phyloP scores from a whole-genome alignment of 2,113 vertebrate genomes.

The Lanius ludovicianus region DNA sequence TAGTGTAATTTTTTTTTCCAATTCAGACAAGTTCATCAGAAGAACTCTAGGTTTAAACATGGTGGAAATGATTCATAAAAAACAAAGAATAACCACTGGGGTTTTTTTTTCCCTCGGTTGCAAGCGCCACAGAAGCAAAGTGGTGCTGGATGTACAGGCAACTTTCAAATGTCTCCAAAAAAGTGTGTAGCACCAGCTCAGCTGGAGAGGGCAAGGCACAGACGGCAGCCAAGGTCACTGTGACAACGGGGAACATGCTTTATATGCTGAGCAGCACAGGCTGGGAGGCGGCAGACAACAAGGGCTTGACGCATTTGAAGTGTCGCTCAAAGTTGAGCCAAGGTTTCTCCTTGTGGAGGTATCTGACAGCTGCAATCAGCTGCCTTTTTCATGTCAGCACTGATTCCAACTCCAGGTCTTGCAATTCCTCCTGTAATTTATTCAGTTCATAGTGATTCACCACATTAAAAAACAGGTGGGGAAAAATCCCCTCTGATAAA shows the following conservation, averaged over 20 bases:
- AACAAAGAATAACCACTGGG: neutral
- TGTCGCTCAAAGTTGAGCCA: conserved; percentile 57
- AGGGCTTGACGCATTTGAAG: conserved; percentile 52
- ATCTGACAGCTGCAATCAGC: conserved; percentile 51
- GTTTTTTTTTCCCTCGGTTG: neutral
- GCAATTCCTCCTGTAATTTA: conserved; percentile 23
- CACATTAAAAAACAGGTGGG: neutral
- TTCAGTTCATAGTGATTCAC: conserved; percentile 17
- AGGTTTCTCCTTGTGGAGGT: conserved; percentile 61
- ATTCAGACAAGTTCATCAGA: neutral
- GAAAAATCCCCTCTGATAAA: neutral
- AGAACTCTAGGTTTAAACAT: neutral
- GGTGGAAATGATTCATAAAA: conserved; percentile 8
- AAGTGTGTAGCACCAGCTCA: conserved; percentile 17
- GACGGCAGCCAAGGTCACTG: conserved; percentile 62
- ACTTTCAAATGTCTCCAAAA: conserved; percentile 4
- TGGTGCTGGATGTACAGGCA: neutral
- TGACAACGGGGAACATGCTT: conserved; percentile 53
- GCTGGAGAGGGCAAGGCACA: conserved; percentile 64
- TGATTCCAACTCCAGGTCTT: conserved; percentile 14
- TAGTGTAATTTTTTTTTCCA: neutral
- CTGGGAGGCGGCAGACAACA: conserved; percentile 52
- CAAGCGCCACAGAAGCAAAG: neutral
- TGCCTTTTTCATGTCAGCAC: conserved; percentile 37
- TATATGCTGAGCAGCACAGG: conserved; percentile 55